These are phyloP conservation scores for Dendrolimus punctatus DNA, from an alignment of 1,140 invertebrate genomes.

Conservation along the genomic window DNA sequence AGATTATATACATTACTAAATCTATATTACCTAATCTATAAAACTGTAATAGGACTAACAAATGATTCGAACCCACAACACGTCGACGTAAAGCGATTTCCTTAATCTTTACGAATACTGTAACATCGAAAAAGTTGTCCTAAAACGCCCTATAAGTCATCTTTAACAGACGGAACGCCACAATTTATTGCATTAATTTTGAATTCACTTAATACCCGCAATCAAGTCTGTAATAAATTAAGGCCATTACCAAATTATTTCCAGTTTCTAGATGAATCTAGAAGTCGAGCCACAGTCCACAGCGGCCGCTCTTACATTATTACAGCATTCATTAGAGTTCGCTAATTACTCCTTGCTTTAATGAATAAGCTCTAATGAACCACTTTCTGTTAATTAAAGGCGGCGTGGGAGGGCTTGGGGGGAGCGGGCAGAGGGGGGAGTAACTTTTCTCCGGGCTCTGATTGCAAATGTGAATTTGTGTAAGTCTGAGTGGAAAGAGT, in stretches of 20 bases:
- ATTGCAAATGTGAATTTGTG: slow-evolving; percentile 72
- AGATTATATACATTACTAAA: too few species aligned
- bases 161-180: not conserved
- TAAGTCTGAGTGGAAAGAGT: slow-evolving; percentile 65
- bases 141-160: slow-evolving; percentile 2
- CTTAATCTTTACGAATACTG: too few species aligned
- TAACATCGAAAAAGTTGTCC: not conserved
- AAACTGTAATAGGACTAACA: too few species aligned
- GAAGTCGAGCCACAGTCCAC: slow-evolving; percentile 64
- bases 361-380: slow-evolving; percentile 90
- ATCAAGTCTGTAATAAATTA: slow-evolving; percentile 65
- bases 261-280: slow-evolving; percentile 67
- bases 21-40: too few species aligned
- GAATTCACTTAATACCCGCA: slow-evolving; percentile 45
- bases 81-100: too few species aligned
- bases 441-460: slow-evolving; percentile 68
- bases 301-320: slow-evolving; percentile 73
- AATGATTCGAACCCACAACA: not conserved
- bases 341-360: slow-evolving; percentile 89
- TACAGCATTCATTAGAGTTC: slow-evolving; percentile 84
- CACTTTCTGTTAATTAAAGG: slow-evolving; percentile 90
- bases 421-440: slow-evolving; percentile 17
- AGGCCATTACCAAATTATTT: slow-evolving; percentile 68
- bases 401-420: slow-evolving; percentile 54
- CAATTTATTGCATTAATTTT: not conserved